Conservation (phyloP, 1,140 invertebrate species). For the Rhizoglyphus robini region DNA sequence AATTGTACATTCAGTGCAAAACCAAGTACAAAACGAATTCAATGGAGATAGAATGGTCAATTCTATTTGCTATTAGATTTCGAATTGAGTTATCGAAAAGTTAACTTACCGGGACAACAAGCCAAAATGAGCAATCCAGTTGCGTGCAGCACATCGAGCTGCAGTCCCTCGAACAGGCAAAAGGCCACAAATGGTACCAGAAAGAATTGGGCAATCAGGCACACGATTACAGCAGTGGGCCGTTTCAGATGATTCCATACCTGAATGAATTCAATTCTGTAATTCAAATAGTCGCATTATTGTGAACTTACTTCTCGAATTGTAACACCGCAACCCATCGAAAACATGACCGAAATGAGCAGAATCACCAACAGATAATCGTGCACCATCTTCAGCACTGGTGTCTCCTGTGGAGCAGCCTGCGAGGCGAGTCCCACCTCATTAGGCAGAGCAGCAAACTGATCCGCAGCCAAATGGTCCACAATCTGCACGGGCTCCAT, state of each 20-base stretch:
- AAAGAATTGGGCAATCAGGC: slow-evolving; percentile 35
- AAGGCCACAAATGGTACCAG: slow-evolving; percentile 34
- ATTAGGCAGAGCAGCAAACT: not conserved
- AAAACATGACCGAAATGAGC: slow-evolving; percentile 31
- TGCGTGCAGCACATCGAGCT: slow-evolving; percentile 24
- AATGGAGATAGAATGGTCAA: too few species aligned
- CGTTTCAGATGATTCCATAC: slow-evolving; percentile 29
- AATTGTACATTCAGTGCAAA: too few species aligned
- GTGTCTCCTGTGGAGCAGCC: slow-evolving; percentile 11
- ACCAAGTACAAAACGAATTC: too few species aligned
- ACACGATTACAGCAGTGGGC: slow-evolving; percentile 34
- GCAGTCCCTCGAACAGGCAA: slow-evolving; percentile 25
- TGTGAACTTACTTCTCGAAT: slow-evolving; percentile 25
- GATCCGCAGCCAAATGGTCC: not conserved
- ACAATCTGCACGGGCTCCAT: not conserved
- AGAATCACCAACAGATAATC: slow-evolving; percentile 28
- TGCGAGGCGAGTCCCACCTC: not conserved
- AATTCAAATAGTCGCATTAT: not conserved
- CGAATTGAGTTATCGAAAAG: too few species aligned
- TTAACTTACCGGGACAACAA: slow-evolving; percentile 30
- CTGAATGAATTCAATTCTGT: slow-evolving; percentile 8
- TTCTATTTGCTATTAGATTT: too few species aligned
- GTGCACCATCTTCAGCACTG: slow-evolving; percentile 27
- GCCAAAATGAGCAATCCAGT: slow-evolving; percentile 29
- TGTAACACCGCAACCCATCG: slow-evolving; percentile 32